phyloP scores from a whole-genome alignment of 2,113 vertebrate species.

The Thomomys bottae region DNA sequence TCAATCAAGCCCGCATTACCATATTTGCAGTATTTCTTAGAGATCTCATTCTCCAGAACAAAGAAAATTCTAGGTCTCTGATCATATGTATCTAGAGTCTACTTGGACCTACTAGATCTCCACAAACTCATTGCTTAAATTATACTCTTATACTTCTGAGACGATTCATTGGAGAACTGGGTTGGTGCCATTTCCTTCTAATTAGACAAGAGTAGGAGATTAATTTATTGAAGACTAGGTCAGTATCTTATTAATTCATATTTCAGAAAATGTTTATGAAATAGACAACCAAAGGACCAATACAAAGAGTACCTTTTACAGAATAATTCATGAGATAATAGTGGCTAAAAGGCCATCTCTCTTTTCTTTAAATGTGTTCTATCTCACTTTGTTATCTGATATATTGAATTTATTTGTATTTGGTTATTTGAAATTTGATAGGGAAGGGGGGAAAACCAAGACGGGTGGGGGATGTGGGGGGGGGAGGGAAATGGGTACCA shows the following conservation, averaged over 20 bases:
- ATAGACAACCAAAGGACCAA: conserved; percentile 14
- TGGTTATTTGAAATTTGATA: too few relatives aligned
- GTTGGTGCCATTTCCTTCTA: conserved; percentile 31
- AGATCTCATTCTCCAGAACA: background rate
- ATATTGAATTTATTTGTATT: too few relatives aligned
- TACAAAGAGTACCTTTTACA: background rate
- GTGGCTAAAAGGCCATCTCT: conserved; percentile 33
- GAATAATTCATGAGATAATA: conserved; percentile 46
- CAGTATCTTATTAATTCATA: background rate
- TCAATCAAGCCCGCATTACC: background rate
- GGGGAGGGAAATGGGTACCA: too few relatives aligned
- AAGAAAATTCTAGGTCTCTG: background rate
- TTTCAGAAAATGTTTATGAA: conserved; percentile 40
- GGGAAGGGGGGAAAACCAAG: too few relatives aligned
- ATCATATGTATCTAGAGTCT: background rate
- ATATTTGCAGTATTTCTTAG: conserved; percentile 1
- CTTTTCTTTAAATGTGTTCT: conserved; percentile 49
- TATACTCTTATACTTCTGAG: background rate
- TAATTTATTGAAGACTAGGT: conserved; percentile 13
- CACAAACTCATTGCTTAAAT: background rate
- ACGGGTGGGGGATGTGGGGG: too few relatives aligned
- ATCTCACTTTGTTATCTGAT: too few relatives aligned
- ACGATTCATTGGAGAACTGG: background rate
- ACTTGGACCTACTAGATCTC: background rate
- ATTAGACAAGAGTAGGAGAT: background rate